Base-by-base conservation (phyloP, 2,797 vertebrate genomes). In the Melanotaenia maccullochi region DNA sequence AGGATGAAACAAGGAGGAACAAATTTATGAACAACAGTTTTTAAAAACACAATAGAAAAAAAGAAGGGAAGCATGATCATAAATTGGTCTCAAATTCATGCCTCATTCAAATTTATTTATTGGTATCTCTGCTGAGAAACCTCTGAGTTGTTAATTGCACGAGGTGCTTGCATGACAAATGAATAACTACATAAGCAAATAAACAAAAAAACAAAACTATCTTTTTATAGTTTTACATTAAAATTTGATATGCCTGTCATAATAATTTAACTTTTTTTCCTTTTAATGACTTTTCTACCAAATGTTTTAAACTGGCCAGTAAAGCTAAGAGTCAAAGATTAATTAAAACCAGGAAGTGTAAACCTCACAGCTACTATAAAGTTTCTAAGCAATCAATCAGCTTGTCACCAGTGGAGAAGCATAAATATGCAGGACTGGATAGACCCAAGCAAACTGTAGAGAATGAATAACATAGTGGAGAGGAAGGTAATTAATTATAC, bases 311-410 rank as follows among this genome's bases (percentile, higher is more conserved):
- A 52, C n/a, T 51, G 49, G 49, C 9, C 9, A 24, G n/a, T 52
- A 13, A 25, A 52, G 47, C 47, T 51, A 11, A 51, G 47, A 51
- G 47, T 24, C 49, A 52, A 52, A 52, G 49, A 52, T 24, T 24
- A 52, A 24, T 52, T 52, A 13, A 52, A 9, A 24, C 9, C 49
- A 51, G 49, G 49, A 52, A 52, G 49, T 24, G 49, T 52, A 52
- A 52, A 52, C 49, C 49, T 13, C 49, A 24, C 22, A 52, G 22
- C 49, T 25, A 25, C 67, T 38, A 33, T 38, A 51, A 60, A 69
- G n/a, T 44, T 20, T 30, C 44, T 25, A 4, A 25, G 49, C 49
- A 4, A 52, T 52, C 49, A 52, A 36, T 30, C 28, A 51, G 1
- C 32, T 20, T 35, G n/a, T 49, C 3, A 60, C 36, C 16, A 5